phyloP scores from a whole-genome alignment of 1,140 invertebrate species.

The Gyrodactylus bullatarudis region DNA sequence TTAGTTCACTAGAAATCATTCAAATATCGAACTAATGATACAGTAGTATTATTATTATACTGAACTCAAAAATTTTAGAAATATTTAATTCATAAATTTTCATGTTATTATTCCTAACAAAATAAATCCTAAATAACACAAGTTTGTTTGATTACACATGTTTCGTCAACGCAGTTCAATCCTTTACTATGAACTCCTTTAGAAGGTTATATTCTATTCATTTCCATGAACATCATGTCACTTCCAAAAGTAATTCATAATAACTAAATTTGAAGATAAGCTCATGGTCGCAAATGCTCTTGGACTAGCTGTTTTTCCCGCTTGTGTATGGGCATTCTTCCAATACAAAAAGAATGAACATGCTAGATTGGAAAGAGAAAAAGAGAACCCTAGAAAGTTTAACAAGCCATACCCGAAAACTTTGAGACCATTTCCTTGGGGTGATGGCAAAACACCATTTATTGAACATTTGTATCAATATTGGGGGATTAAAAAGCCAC shows the following conservation, averaged over 20 bases:
- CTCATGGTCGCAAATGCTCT: neutral
- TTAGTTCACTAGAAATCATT: too few relatives aligned
- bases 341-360: neutral
- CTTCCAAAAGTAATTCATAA: neutral
- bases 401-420: neutral
- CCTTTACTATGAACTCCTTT: neutral
- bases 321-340: neutral
- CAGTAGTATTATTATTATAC: too few relatives aligned
- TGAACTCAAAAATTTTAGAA: too few relatives aligned
- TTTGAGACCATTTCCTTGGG: neutral
- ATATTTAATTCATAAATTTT: too few relatives aligned
- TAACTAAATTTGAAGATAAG: neutral
- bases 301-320: neutral
- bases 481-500: neutral
- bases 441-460: neutral
- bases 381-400: neutral
- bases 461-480: neutral
- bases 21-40: too few relatives aligned
- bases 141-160: too few relatives aligned
- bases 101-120: too few relatives aligned
- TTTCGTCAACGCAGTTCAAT: neutral
- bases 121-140: too few relatives aligned
- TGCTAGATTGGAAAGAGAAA: neutral
- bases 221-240: neutral
- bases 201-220: neutral